phyloP scores from a whole-genome alignment of 2,113 vertebrate species.

The Edolisoma coerulescens region DNA sequence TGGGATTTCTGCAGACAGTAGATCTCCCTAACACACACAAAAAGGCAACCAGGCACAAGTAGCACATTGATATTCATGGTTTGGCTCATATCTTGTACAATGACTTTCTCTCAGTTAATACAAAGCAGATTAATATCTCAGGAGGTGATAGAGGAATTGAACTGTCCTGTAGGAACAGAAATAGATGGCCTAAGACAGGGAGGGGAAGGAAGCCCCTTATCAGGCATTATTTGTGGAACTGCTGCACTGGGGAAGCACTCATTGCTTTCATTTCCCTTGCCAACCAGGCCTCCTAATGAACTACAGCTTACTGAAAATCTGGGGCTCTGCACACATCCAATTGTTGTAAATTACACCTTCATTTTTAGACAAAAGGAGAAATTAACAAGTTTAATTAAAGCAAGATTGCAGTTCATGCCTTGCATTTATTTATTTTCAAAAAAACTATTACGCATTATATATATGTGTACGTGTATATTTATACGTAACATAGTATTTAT shows the following conservation, averaged over 20 bases:
- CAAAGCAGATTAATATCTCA: neutral
- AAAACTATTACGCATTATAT: neutral
- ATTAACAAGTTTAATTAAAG: neutral
- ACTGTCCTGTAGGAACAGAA: neutral
- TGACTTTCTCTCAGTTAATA: neutral
- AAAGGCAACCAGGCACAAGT: neutral
- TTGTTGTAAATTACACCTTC: neutral
- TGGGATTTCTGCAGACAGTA: neutral
- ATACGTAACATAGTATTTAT: neutral
- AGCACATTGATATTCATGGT: neutral
- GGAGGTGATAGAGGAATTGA: neutral
- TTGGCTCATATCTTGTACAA: neutral
- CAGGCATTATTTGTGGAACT: neutral
- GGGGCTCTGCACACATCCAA: neutral
- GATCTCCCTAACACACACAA: neutral
- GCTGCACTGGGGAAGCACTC: neutral
- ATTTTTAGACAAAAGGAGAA: neutral
- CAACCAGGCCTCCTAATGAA: neutral
- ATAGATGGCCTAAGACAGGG: neutral
- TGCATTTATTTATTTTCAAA: neutral
- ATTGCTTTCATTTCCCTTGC: neutral
- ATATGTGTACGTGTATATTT: accelerated
- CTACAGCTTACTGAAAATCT: neutral
- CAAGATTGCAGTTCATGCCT: neutral
- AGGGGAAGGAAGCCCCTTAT: neutral